These are phyloP conservation scores for Salvelinus fontinalis DNA, from an alignment of 2,113 vertebrate species.

Conservation along the genomic window DNA sequence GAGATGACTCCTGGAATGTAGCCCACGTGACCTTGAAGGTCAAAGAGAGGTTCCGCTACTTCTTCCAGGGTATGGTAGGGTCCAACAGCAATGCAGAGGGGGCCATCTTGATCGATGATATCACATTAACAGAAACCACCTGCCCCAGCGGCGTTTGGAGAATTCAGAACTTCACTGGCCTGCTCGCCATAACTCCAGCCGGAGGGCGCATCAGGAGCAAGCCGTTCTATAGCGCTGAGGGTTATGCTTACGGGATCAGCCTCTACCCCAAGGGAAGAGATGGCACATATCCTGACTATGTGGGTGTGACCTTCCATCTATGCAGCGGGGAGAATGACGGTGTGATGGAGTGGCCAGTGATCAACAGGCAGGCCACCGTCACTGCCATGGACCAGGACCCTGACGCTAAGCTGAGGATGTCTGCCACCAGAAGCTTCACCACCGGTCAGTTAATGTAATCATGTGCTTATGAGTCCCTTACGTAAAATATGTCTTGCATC, in stretches of 20 bases:
- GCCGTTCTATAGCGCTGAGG: slow-evolving; percentile 82
- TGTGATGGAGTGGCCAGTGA: slow-evolving; percentile 84
- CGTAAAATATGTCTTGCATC: not conserved
- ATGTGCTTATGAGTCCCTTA: not conserved
- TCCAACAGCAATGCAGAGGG: slow-evolving; percentile 63
- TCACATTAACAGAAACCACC: slow-evolving; percentile 79
- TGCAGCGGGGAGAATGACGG: slow-evolving; percentile 85
- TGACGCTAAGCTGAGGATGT: slow-evolving; percentile 82
- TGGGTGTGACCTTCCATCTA: slow-evolving; percentile 79
- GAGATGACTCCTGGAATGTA: slow-evolving; percentile 81
- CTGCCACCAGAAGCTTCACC: slow-evolving; percentile 81
- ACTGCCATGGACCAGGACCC: slow-evolving; percentile 84
- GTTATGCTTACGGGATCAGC: slow-evolving; percentile 80
- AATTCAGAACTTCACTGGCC: slow-evolving; percentile 73
- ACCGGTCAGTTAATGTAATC: slow-evolving; percentile 57
- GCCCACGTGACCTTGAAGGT: slow-evolving; percentile 77
- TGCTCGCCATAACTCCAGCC: slow-evolving; percentile 43
- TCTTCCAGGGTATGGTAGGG: slow-evolving; percentile 85
- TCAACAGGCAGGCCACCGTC: slow-evolving; percentile 78
- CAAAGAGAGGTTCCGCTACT: slow-evolving; percentile 85
- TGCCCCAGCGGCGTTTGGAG: slow-evolving; percentile 85
- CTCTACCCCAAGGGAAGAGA: slow-evolving; percentile 69
- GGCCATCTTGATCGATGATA: slow-evolving; percentile 83
- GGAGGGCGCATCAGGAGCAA: slow-evolving; percentile 60
- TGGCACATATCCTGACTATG: slow-evolving; percentile 37